Conservation (phyloP, 2,888 invertebrate genomes). For the Protodeltote pygarga region DNA sequence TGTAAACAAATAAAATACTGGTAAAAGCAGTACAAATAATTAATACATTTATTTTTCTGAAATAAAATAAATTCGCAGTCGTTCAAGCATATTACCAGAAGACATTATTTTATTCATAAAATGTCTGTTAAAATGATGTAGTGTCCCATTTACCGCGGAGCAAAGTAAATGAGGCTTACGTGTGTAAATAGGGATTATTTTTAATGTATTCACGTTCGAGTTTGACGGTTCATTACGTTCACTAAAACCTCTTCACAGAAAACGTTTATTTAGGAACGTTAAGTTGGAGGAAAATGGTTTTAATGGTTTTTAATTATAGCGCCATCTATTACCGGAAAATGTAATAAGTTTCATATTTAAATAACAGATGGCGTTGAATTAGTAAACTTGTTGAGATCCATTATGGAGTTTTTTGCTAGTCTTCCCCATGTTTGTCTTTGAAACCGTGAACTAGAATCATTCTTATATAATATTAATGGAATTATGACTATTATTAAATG, state of each 20-base stretch:
- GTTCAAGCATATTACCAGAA: conserved; percentile 38
- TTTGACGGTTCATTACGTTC: conserved; percentile 40
- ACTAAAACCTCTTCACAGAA: conserved; percentile 30
- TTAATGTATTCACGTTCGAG: conserved; percentile 44
- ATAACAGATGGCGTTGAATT: conserved; percentile 2
- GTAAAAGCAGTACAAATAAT: conserved; percentile 4
- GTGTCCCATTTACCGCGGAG: conserved; percentile 29
- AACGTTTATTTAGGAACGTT: conserved; percentile 21
- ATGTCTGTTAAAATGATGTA: conserved; percentile 39
- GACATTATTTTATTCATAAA: conserved; percentile 39
- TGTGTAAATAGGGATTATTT: conserved; percentile 48
- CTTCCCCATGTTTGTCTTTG: no score
- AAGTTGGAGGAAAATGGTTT: conserved; percentile 3
- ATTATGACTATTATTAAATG: no score
- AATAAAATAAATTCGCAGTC: conserved; percentile 25
- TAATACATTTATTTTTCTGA: conserved; percentile 6
- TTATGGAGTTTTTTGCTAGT: no score
- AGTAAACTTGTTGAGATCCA: no score
- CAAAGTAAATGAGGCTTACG: conserved; percentile 37
- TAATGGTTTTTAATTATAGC: conserved; percentile 7
- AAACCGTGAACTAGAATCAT: no score
- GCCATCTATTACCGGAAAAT: conserved; percentile 14
- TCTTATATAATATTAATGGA: no score
- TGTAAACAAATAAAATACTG: no score
- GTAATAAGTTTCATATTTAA: background rate